Base-by-base conservation (phyloP, 2,797 vertebrate genomes). In the Bradypus variegatus region DNA sequence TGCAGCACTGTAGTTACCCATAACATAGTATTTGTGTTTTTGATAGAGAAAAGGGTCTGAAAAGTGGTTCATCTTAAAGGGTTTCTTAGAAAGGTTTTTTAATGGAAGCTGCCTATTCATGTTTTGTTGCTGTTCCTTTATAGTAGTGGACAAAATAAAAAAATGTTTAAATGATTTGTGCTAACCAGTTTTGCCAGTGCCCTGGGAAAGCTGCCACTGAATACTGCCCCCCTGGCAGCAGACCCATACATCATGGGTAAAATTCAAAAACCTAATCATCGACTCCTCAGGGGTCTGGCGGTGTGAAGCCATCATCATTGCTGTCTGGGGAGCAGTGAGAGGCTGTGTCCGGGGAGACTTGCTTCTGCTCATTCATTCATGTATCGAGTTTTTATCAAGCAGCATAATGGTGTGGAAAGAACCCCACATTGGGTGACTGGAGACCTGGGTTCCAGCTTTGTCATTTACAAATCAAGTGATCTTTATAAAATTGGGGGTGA, bases 261-360 rank as follows among this genome's bases (percentile, higher is more conserved):
- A 93, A 93, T 70, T 88, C 78, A 88, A 67, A 95, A 94, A 78
- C 70, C 45, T 93, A 80, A 88, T 94, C 82, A 29, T 65, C 0
- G 0, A 89, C 65, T 90, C 92, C 86, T 89, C n/a, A 18, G 81
- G 64, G 88, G 91, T 55, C 88, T 86, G 76, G 55, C 29, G 14
- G 67, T 65, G 72, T 41, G 73, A 90, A 90, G 77, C 76, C 72
- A 31, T 91, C 45, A 19, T 23, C 8, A 0, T 6, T 70, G 23
- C 13, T 50, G 60, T 50, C 58, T 62, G 65, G 82, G 64, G 69
- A 88, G 33, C 79, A 55, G 36, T 85, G 48, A 31, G 36, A 31
- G 78, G 14, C 58, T 29, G 31, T 80, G 78, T 82, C 62, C n/a
- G 6, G 53, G 86, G 82, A 91, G 55, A 62, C 36, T 45, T 27